A percentile compares a stretch with the other conserved stretches of the same genome.
Conservation (phyloP, 1,140 invertebrate genomes). For the Aphelinus certus region DNA sequence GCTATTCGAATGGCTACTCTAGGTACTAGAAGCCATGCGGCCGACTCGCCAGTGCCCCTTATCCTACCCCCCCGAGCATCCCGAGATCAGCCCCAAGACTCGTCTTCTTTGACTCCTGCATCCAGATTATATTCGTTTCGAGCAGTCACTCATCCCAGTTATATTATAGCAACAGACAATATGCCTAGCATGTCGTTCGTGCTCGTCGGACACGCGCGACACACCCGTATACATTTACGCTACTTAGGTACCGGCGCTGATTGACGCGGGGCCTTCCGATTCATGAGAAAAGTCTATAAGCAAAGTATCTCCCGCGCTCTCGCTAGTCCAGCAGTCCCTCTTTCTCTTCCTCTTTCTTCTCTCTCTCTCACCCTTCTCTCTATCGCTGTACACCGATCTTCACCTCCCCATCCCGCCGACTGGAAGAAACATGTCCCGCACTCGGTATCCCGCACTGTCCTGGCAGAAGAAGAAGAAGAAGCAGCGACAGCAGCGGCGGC, state of each 20-base stretch:
- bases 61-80: neutral
- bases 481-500: slow-evolving; percentile 14
- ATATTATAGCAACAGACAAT: neutral
- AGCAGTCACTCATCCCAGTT: neutral
- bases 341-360: neutral
- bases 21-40: slow-evolving; percentile 65
- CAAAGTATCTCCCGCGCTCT: slow-evolving; percentile 28
- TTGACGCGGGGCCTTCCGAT: slow-evolving; percentile 36
- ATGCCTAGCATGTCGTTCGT: neutral
- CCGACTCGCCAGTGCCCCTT: slow-evolving; percentile 45
- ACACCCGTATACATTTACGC: slow-evolving; percentile 13
- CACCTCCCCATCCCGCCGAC: neutral
- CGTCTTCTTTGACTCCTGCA: neutral
- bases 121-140: neutral
- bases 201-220: slow-evolving; percentile 11
- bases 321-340: slow-evolving; percentile 41
- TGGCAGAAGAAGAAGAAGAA: slow-evolving; percentile 1
- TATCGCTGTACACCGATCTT: neutral
- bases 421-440: neutral
- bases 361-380: neutral
- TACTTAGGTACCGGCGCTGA: slow-evolving; percentile 38
- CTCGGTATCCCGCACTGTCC: no score
- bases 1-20: slow-evolving; percentile 67
- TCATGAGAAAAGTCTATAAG: slow-evolving; percentile 2
- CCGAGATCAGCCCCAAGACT: neutral